These are phyloP conservation scores for Tridacna gigas DNA, from an alignment of 2,888 invertebrate species.

Conservation along the genomic window DNA sequence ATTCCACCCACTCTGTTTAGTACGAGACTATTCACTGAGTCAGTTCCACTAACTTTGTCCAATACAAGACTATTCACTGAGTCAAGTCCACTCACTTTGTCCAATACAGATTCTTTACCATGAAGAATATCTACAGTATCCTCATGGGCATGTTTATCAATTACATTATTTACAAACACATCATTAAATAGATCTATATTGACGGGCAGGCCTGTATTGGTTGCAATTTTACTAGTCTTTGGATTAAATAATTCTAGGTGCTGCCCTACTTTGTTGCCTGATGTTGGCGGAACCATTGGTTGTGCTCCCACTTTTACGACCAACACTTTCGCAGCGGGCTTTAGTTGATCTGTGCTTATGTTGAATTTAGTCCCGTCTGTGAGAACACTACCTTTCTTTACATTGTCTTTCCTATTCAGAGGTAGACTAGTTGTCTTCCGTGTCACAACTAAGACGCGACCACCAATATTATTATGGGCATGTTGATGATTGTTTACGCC, in stretches of 20 bases:
- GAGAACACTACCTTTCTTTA: too few species aligned
- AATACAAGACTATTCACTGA: neutral
- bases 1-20: neutral
- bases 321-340: neutral
- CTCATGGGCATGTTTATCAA: neutral
- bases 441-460: too few species aligned
- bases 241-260: neutral
- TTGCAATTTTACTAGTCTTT: neutral
- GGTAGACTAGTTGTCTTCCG: too few species aligned
- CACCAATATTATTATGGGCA: too few species aligned
- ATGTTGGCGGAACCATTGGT: neutral
- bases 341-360: neutral
- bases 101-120: neutral
- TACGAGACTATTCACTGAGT: neutral
- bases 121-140: neutral
- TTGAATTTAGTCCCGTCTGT: neutral
- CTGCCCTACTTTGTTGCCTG: neutral
- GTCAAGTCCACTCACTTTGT: too few species aligned
- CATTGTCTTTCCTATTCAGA: too few species aligned
- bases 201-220: neutral
- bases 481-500: too few species aligned
- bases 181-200: conserved; percentile 8
- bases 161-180: neutral
- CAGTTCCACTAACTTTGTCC: neutral
- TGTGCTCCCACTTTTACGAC: neutral